Evolutionary conservation across 2,888 invertebrate species (phyloP).

Genomic region (Drosophila quinaria): DNA sequence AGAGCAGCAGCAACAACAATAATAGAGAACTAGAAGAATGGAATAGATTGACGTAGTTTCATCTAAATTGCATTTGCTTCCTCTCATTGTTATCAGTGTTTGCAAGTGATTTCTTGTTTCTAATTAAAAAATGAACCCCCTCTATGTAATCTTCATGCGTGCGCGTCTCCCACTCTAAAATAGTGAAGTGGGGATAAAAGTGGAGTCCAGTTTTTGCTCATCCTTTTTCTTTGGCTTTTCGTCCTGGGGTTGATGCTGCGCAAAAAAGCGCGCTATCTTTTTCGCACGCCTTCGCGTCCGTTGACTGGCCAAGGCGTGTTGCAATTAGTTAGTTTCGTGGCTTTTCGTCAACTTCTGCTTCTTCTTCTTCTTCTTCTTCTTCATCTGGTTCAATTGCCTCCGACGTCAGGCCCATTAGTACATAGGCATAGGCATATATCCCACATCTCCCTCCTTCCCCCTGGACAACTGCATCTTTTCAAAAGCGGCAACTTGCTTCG

Average conservation of each 20-base stretch:
- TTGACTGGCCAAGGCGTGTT: slow-evolving; percentile 39
- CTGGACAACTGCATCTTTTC: slow-evolving; percentile 57
- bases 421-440: slow-evolving; percentile 43
- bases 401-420: slow-evolving; percentile 35
- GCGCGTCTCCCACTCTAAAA: slow-evolving; percentile 26
- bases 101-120: slow-evolving; percentile 52
- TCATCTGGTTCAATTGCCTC: slow-evolving; percentile 52
- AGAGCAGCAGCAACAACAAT: slow-evolving; percentile 22
- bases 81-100: slow-evolving; percentile 1
- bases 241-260: slow-evolving; percentile 40
- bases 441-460: neutral
- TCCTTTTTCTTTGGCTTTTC: neutral
- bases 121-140: slow-evolving; percentile 47
- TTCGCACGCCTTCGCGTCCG: slow-evolving; percentile 62
- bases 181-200: neutral
- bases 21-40: slow-evolving; percentile 1
- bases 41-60: slow-evolving; percentile 36
- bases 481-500: slow-evolving; percentile 63
- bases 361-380: slow-evolving; percentile 61
- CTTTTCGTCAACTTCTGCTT: slow-evolving; percentile 66
- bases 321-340: slow-evolving; percentile 78
- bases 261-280: slow-evolving; percentile 78
- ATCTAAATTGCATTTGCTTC: slow-evolving; percentile 40
- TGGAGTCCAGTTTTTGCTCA: neutral
- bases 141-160: neutral